phyloP scores from a whole-genome alignment of 1,140 invertebrate species.

The Piezodorus guildinii region DNA sequence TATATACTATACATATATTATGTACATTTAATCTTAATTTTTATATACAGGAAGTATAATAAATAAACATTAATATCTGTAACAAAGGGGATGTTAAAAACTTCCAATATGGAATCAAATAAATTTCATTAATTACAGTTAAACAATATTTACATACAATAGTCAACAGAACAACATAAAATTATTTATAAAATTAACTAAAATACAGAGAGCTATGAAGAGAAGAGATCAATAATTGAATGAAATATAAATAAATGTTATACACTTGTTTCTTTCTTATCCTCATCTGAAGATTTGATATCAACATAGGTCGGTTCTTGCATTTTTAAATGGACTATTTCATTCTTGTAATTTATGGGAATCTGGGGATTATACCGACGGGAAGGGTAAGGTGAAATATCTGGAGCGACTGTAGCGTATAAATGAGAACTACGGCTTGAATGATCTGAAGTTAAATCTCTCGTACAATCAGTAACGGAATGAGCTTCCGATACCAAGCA shows the following conservation, averaged over 20 bases:
- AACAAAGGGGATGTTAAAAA: too few relatives aligned
- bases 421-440: conserved; percentile 27
- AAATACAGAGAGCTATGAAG: too few relatives aligned
- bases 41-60: too few relatives aligned
- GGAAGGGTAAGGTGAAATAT: conserved; percentile 17
- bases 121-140: too few relatives aligned
- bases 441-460: conserved; percentile 27
- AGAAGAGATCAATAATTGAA: not conserved
- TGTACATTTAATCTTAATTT: too few relatives aligned
- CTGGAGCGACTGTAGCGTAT: conserved; percentile 28
- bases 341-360: conserved; percentile 20
- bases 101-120: too few relatives aligned
- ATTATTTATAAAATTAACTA: too few relatives aligned
- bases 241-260: conserved; percentile 11
- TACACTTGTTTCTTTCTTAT: conserved; percentile 26
- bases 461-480: conserved; percentile 27
- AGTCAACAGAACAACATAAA: too few relatives aligned
- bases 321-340: conserved; percentile 19
- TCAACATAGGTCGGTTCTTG: conserved; percentile 17
- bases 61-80: too few relatives aligned
- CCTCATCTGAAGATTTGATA: conserved; percentile 23
- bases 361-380: conserved; percentile 2
- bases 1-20: too few relatives aligned
- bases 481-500: conserved; percentile 25
- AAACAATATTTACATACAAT: too few relatives aligned